These are phyloP conservation scores for Melanotus villosus DNA, from an alignment of 2,888 invertebrate genomes.

Conservation along the genomic window DNA sequence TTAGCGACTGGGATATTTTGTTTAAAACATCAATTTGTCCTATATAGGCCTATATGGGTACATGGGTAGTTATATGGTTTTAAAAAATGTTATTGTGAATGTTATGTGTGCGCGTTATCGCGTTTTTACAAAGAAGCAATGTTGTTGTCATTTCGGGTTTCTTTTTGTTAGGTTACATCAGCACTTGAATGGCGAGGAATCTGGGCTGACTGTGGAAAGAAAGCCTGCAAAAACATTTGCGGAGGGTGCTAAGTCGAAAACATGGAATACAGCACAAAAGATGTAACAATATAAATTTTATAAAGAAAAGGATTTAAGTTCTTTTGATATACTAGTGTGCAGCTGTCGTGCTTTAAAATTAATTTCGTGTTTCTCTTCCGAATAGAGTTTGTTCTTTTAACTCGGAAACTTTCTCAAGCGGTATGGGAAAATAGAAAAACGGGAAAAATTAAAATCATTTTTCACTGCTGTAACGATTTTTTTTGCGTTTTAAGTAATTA, in stretches of 20 bases:
- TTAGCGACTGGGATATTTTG: no score
- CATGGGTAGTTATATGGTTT: no score
- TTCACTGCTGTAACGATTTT: background rate
- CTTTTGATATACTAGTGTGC: conserved; percentile 34
- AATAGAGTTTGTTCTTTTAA: background rate
- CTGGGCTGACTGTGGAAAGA: conserved; percentile 16
- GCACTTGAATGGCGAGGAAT: conserved; percentile 29
- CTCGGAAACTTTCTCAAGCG: background rate
- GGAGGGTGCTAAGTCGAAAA: conserved; percentile 27
- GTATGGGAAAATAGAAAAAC: background rate
- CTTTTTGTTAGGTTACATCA: conserved; percentile 29
- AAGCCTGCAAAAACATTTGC: conserved; percentile 25
- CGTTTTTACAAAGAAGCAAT: conserved; percentile 21
- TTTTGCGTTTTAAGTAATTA: background rate
- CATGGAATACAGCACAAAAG: conserved; percentile 33
- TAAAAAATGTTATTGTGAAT: no score
- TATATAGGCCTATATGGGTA: no score
- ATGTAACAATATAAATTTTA: conserved; percentile 41
- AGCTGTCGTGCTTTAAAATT: conserved; percentile 41
- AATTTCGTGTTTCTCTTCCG: conserved; percentile 28
- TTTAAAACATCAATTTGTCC: no score
- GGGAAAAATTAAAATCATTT: background rate
- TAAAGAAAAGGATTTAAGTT: conserved; percentile 39
- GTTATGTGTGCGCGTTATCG: background rate
- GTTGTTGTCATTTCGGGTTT: conserved; percentile 20